Conservation (phyloP, 2,113 vertebrate species). For the Lepisosteus oculatus region DNA sequence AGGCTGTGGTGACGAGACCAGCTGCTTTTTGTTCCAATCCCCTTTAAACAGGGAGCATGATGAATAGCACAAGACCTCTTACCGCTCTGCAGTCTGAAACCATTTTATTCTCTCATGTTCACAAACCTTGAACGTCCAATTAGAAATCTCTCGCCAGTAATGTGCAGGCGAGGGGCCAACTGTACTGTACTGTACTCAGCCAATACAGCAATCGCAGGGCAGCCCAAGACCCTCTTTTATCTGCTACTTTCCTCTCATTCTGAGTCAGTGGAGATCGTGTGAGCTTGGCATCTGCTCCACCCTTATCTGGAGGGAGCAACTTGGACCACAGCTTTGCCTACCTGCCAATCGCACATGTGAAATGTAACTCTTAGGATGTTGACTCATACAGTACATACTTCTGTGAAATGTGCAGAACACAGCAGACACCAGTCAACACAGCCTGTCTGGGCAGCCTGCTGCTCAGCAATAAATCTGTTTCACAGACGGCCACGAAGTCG, state of each 20-base stretch:
- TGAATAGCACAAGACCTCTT: background rate
- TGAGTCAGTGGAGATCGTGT: background rate
- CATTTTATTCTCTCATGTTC: slow-evolving; percentile 13
- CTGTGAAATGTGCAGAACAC: slow-evolving; percentile 51
- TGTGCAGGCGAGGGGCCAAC: background rate
- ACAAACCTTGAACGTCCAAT: background rate
- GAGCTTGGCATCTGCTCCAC: background rate
- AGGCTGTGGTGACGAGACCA: too few relatives aligned
- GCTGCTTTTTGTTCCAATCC: too few relatives aligned
- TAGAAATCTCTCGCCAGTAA: background rate
- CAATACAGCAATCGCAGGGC: background rate
- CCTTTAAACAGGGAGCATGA: background rate
- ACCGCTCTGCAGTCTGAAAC: background rate
- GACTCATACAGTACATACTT: slow-evolving; percentile 51
- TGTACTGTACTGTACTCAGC: background rate
- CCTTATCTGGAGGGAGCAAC: slow-evolving; percentile 16
- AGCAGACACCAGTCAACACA: slow-evolving; percentile 5
- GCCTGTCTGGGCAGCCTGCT: slow-evolving; percentile 19
- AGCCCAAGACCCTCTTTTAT: background rate
- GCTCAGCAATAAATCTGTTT: slow-evolving; percentile 43
- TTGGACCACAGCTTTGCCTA: slow-evolving; percentile 14
- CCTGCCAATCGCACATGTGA: slow-evolving; percentile 38
- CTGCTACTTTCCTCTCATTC: background rate
- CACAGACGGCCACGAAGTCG: slow-evolving; percentile 36
- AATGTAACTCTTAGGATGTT: slow-evolving; percentile 36